phyloP scores from a whole-genome alignment of 1,140 invertebrate genomes.

The Drosophila fuyamai region DNA sequence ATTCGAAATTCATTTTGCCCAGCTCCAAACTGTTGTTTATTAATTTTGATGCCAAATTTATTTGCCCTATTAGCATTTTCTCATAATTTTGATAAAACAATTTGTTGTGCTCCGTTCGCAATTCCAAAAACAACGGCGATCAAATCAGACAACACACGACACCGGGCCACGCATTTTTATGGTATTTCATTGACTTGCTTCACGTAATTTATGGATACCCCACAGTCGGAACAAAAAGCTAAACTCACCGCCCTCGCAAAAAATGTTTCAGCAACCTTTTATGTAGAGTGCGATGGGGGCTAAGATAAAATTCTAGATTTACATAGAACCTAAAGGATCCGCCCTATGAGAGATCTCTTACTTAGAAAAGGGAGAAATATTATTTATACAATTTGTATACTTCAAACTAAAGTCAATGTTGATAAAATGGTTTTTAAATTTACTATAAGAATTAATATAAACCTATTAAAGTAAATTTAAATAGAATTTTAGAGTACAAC shows the following conservation, averaged over 20 bases:
- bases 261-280: constrained; percentile 23
- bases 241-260: constrained; percentile 34
- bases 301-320: constrained; percentile 8
- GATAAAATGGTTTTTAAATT: too few species aligned
- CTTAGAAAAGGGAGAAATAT: too few species aligned
- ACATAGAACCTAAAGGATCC: constrained; percentile 7
- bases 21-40: constrained; percentile 71
- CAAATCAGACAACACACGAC: constrained; percentile 31
- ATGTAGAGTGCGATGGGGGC: constrained; percentile 3
- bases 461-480: too few species aligned
- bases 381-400: too few species aligned
- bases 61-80: constrained; percentile 75
- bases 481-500: too few species aligned
- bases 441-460: too few species aligned
- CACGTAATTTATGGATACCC: constrained; percentile 60
- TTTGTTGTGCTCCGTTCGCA: constrained; percentile 43
- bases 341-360: not conserved
- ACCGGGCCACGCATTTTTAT: constrained; percentile 45
- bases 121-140: constrained; percentile 27
- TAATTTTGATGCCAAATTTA: constrained; percentile 76
- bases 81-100: constrained; percentile 77
- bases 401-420: too few species aligned
- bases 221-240: constrained; percentile 18
- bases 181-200: constrained; percentile 68
- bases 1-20: constrained; percentile 45